Percentiles rank a stretch among this genome's conserved stretches.
Conservation (phyloP, 2,888 invertebrate species). For the Drosophila prolongata region DNA sequence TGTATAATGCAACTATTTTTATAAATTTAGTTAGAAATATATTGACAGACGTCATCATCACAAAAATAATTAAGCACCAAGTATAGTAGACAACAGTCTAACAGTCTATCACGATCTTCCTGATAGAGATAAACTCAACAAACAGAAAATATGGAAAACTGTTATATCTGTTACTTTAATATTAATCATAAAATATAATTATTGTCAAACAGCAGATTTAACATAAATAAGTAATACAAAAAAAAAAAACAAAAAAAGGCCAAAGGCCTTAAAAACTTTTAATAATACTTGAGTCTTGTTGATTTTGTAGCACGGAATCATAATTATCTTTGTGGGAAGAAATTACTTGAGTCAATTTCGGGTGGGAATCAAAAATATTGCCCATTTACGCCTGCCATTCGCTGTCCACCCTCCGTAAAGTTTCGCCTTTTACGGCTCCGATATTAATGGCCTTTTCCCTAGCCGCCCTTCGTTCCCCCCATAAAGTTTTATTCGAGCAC, state of each 20-base stretch:
- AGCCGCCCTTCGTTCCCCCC: background rate
- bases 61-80: no score
- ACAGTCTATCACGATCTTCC: no score
- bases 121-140: no score
- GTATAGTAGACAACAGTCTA: no score
- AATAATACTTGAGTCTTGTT: background rate
- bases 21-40: no score
- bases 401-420: background rate
- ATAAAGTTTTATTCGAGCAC: slow-evolving; percentile 22
- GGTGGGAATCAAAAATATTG: background rate
- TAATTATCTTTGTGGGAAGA: background rate
- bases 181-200: no score
- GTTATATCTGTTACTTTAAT: no score
- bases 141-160: no score
- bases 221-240: no score
- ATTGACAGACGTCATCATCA: no score
- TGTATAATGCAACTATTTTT: no score
- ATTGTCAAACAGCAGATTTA: no score
- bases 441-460: slow-evolving; percentile 20
- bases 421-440: slow-evolving; percentile 18
- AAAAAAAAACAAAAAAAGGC: background rate
- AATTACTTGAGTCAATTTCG: background rate
- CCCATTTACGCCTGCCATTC: background rate
- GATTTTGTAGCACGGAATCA: background rate
- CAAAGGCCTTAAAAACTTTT: background rate